Evolutionary conservation across 2,888 invertebrate genomes (phyloP), one percentile per base, ranked within the genome.

Genomic region (Dexiosoma caninum): DNA sequence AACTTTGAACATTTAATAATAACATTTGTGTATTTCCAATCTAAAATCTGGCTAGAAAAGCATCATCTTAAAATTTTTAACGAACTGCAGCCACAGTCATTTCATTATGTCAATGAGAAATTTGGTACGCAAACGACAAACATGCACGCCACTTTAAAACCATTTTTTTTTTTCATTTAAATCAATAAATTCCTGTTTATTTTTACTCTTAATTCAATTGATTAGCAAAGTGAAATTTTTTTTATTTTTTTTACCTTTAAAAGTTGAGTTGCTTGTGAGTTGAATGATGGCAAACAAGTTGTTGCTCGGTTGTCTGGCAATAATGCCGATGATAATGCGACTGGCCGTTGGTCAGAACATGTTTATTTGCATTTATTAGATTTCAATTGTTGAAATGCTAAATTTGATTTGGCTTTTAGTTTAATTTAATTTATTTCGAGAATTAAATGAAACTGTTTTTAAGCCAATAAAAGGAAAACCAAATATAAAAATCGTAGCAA

Each of bases 371-470:
- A 40, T 77, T 77, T 81, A 77, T 77, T 81, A 77, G 77, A 69
- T 69, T 72, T 30, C 55, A 53, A 69, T 81, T 81, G 72, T 55
- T 62, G 69, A 81, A 81, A 74, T 72, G n/a, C n/a, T n/a, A 77
- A 77, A 81, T 81, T 81, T 74, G 72, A 81, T 81, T 81, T 81
- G 64, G 81, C 81, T 81, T 77, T 81, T 81, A 81, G 77, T 81
- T 81, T 81, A 81, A 81, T 81, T 81, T 74, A 72, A 81, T 81
- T 77, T 72, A 51, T 64, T 71, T 67, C 3, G 12, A 27, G 53
- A 40, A 72, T 55, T 69, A 69, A 67, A 10, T 59, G 35, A 35
- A 46, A 35, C 32, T n/a, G 12, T 3, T 46, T 57, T 23, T 10
- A 27, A 30, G 23, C 46, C 60, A 49, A 49, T 70, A 59, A 37